A percentile compares a stretch with the other conserved stretches of the same genome.
These are phyloP conservation scores for Colletes latitarsis DNA, from an alignment of 1,140 invertebrate genomes.

Conservation along the genomic window DNA sequence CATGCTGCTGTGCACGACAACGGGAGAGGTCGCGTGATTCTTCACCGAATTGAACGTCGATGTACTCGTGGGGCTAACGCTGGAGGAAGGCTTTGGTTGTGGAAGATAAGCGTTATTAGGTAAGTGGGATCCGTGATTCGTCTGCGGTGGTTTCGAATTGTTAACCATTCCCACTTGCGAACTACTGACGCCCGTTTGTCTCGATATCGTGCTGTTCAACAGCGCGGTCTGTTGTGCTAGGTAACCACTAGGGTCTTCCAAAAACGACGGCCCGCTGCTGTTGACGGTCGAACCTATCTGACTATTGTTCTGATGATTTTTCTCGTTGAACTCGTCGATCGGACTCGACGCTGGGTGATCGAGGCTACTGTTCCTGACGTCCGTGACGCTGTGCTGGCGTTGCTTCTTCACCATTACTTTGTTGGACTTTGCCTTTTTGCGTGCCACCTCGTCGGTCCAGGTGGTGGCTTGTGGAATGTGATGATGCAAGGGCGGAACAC, in stretches of 20 bases:
- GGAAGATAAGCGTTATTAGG: conserved; percentile 71
- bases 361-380: conserved; percentile 67
- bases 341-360: conserved; percentile 66
- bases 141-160: conserved; percentile 72
- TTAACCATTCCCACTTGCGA: conserved; percentile 75
- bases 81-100: conserved; percentile 78
- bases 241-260: conserved; percentile 94
- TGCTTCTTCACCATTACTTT: conserved; percentile 83
- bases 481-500: conserved; percentile 88
- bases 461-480: conserved; percentile 83
- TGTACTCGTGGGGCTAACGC: conserved; percentile 74
- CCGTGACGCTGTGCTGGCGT: conserved; percentile 76
- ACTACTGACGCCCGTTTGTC: conserved; percentile 84
- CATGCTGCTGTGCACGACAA: conserved; percentile 78
- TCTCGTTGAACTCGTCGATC: conserved; percentile 74
- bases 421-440: conserved; percentile 84
- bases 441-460: conserved; percentile 84
- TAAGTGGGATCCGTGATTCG: conserved; percentile 60
- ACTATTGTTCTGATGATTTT: conserved; percentile 71
- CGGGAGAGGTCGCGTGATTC: conserved; percentile 77
- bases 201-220: conserved; percentile 90
- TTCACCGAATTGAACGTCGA: conserved; percentile 70
- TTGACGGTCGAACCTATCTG: conserved; percentile 72
- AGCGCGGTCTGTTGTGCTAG: conserved; percentile 92
- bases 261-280: conserved; percentile 86